phyloP scores from a whole-genome alignment of 2,797 vertebrate species.

The Sebastes steindachneri region DNA sequence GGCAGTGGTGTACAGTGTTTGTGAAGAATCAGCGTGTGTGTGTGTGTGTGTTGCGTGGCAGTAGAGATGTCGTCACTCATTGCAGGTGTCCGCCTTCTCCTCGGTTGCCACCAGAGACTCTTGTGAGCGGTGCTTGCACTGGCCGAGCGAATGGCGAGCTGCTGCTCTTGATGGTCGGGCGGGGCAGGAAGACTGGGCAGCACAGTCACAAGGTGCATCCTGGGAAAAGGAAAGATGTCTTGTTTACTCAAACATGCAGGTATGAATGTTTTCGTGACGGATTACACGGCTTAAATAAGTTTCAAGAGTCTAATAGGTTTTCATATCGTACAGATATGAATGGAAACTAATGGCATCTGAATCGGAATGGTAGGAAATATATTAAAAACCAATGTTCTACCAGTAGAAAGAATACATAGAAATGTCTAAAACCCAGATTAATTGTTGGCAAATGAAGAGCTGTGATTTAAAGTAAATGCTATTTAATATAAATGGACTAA shows the following conservation, averaged over 20 bases:
- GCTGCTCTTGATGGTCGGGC: constrained; percentile 87
- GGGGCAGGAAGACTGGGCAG: constrained; percentile 88
- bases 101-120: constrained; percentile 82
- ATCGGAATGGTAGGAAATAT: not conserved
- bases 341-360: not conserved
- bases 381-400: not conserved
- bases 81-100: constrained; percentile 83
- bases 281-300: no score
- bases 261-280: not conserved
- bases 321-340: not conserved
- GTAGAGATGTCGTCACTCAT: constrained; percentile 77
- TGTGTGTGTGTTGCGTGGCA: constrained; percentile 43
- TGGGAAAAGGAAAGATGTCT: constrained; percentile 68
- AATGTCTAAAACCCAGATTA: not conserved
- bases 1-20: constrained; percentile 51
- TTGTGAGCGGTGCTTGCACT: constrained; percentile 90
- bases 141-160: constrained; percentile 87
- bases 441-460: not conserved
- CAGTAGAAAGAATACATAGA: not conserved
- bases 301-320: not conserved
- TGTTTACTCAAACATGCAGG: not conserved
- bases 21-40: constrained; percentile 5
- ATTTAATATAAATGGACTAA: not conserved
- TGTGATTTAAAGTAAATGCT: not conserved
- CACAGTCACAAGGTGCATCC: constrained; percentile 94